A percentile compares a stretch with the other conserved stretches of the same genome.
Evolutionary conservation across 1,140 invertebrate genomes (phyloP).

Genomic region (Anadara kagoshimensis): DNA sequence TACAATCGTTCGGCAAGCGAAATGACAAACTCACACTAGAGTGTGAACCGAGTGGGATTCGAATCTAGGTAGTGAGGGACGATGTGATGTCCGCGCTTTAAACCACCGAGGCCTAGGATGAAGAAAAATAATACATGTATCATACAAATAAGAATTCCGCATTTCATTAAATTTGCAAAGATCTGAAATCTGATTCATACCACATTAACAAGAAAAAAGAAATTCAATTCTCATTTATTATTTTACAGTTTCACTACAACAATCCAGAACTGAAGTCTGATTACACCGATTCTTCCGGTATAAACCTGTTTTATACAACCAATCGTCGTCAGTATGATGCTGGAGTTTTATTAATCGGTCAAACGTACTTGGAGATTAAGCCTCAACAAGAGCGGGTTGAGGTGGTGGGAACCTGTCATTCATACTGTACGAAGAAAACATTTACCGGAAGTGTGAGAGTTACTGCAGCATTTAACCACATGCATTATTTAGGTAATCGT

Average conservation of each 20-base stretch:
- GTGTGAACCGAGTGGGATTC: too few species aligned
- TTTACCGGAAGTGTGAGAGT: neutral
- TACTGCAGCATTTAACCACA: constrained; percentile 21
- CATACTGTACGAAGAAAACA: neutral
- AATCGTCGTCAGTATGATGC: constrained; percentile 7
- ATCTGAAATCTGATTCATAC: too few species aligned
- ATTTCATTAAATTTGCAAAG: too few species aligned
- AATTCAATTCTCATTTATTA: too few species aligned
- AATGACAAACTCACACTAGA: too few species aligned
- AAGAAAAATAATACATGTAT: too few species aligned
- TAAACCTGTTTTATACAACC: constrained; percentile 3
- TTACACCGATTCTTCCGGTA: constrained; percentile 23
- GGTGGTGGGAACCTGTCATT: neutral
- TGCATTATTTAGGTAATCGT: constrained; percentile 36
- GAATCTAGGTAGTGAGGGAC: too few species aligned
- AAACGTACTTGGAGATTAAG: constrained; percentile 1
- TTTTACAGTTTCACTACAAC: constrained; percentile 23
- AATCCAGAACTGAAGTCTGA: constrained; percentile 3
- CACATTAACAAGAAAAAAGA: too few species aligned
- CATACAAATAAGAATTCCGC: too few species aligned
- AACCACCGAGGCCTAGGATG: too few species aligned
- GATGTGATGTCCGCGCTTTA: too few species aligned
- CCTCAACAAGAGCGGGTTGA: neutral
- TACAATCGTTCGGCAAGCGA: too few species aligned
- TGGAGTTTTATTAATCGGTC: neutral